A percentile compares a stretch with the other conserved stretches of the same genome.
Conservation (phyloP, 2,113 vertebrate species). For the Ceyx margarethae region DNA sequence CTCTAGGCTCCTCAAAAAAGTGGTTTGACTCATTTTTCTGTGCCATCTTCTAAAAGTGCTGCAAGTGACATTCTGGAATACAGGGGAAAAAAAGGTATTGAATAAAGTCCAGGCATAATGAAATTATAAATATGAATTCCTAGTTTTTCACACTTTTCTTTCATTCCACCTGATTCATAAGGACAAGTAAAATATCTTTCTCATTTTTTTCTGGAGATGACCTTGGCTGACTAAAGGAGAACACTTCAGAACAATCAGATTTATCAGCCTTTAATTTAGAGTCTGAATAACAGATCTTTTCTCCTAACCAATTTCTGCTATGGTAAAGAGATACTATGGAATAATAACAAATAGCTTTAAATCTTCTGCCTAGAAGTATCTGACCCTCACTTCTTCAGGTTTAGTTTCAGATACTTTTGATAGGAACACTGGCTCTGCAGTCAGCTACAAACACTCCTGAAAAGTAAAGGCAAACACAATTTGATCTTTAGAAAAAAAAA, state of each 20-base stretch:
- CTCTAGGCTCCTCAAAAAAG: not conserved
- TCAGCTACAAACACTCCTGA: not conserved
- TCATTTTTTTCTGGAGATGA: not conserved
- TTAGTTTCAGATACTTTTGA: not conserved
- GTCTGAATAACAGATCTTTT: not conserved
- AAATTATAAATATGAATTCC: not conserved
- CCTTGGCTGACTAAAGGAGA: not conserved
- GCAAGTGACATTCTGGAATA: not conserved
- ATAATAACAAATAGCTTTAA: not conserved
- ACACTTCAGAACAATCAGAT: not conserved
- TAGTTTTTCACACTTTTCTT: not conserved
- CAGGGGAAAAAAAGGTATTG: fast-evolving
- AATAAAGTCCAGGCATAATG: not conserved
- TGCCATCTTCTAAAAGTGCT: not conserved
- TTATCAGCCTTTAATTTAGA: not conserved
- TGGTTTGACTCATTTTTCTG: not conserved
- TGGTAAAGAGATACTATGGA: not conserved
- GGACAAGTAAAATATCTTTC: not conserved
- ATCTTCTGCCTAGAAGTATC: not conserved
- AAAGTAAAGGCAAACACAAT: not conserved
- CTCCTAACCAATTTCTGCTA: not conserved
- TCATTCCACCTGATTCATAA: not conserved
- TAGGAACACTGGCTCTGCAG: not conserved
- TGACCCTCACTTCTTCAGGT: not conserved
- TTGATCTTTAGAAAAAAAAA: not conserved